A percentile compares a stretch with the other conserved stretches of the same genome.
These are phyloP conservation scores for Dipus sagitta DNA, from an alignment of 2,797 vertebrate genomes.

Conservation along the genomic window DNA sequence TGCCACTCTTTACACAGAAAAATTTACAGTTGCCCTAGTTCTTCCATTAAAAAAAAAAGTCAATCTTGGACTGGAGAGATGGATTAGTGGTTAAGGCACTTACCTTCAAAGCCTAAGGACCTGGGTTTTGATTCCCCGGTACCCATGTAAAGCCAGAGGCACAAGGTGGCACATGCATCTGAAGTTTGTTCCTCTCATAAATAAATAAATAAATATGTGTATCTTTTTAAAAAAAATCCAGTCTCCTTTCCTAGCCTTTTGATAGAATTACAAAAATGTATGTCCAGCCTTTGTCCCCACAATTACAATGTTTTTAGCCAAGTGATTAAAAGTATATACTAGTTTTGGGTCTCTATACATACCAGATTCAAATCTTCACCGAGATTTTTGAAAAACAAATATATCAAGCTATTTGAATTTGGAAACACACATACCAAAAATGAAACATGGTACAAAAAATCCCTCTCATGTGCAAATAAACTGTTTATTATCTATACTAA, in stretches of 20 bases:
- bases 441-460: background rate
- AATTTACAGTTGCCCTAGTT: background rate
- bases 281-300: background rate
- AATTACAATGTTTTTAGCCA: background rate
- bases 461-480: accelerated
- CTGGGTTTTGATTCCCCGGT: no score
- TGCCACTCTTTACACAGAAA: background rate
- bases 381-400: background rate
- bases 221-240: background rate
- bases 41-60: background rate
- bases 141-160: no score
- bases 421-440: background rate
- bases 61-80: no score
- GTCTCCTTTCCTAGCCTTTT: background rate
- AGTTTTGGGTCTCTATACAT: background rate
- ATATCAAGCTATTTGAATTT: background rate
- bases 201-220: no score
- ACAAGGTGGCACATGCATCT: no score
- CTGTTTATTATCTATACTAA: background rate
- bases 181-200: no score
- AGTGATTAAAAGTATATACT: background rate
- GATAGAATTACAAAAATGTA: background rate
- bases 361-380: background rate
- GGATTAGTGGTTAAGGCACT: no score
- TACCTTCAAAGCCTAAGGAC: no score